phyloP scores from a whole-genome alignment of 37 sponge, comb jelly and placozoan genomes.

The Tethya wilhelma region DNA sequence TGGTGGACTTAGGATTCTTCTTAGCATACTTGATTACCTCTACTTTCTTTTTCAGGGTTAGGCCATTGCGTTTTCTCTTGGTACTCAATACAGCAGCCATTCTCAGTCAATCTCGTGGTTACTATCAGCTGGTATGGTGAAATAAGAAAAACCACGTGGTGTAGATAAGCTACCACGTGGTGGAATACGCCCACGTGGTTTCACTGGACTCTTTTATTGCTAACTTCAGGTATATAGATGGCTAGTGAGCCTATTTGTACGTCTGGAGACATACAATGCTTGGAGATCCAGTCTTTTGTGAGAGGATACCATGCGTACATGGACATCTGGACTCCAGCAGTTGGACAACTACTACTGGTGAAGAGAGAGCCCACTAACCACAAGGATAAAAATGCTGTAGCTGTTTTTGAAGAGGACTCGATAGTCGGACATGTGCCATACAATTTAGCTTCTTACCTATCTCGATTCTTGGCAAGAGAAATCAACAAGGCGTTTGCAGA shows the following conservation, averaged over 20 bases:
- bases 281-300: no score
- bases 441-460: conserved; percentile 29
- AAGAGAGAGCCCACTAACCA: conserved; percentile 41
- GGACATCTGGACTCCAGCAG: conserved; percentile 54
- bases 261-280: no score
- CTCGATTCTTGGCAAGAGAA: conserved; percentile 35
- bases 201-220: no score
- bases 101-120: no score
- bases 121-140: no score
- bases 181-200: no score
- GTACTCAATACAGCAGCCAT: neutral
- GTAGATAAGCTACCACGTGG: no score
- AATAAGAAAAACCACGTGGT: no score
- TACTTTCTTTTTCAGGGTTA: conserved; percentile 32
- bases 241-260: no score
- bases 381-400: conserved; percentile 53
- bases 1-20: conserved; percentile 3
- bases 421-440: conserved; percentile 62
- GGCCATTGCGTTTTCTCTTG: neutral
- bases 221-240: no score
- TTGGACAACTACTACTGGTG: conserved; percentile 32
- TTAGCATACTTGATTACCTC: conserved; percentile 10
- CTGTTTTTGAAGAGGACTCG: conserved; percentile 31
- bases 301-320: no score
- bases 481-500: conserved; percentile 43